Percentiles rank a stretch among this genome's conserved stretches.
These are phyloP conservation scores for Huso huso DNA, from an alignment of 2,797 vertebrate genomes.

Conservation along the genomic window DNA sequence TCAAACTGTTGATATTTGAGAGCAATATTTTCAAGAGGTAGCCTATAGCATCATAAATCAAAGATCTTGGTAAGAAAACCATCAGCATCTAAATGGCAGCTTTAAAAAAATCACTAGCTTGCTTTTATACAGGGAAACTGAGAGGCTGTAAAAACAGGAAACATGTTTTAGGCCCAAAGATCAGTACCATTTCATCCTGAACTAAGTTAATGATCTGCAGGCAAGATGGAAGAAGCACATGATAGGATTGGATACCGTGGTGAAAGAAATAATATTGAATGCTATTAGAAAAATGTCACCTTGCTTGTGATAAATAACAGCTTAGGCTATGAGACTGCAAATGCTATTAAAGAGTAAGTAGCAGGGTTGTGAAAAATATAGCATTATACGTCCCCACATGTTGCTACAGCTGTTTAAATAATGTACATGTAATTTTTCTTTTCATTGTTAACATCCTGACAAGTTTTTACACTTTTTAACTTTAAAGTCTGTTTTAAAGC, in stretches of 20 bases:
- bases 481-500: too few relatives aligned
- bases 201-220: constrained; percentile 18
- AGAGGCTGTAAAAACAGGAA: not conserved
- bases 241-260: constrained; percentile 8
- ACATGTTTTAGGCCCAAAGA: constrained; percentile 14
- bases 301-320: constrained; percentile 3
- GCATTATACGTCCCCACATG: too few relatives aligned
- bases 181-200: constrained; percentile 11
- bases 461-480: too few relatives aligned
- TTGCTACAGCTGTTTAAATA: too few relatives aligned
- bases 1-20: constrained; percentile 23
- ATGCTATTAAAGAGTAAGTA: not conserved
- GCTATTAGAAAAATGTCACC: not conserved
- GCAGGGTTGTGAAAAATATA: too few relatives aligned
- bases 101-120: not conserved
- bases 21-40: constrained; percentile 15
- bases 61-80: constrained; percentile 23
- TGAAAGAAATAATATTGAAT: constrained; percentile 4
- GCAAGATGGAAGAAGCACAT: not conserved
- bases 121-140: not conserved
- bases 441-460: too few relatives aligned
- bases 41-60: constrained; percentile 27
- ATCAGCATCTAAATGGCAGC: constrained; percentile 10
- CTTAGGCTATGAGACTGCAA: not conserved
- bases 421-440: too few relatives aligned